phyloP scores from a whole-genome alignment of 2,113 vertebrate genomes.

The Emydocephalus ijimae region DNA sequence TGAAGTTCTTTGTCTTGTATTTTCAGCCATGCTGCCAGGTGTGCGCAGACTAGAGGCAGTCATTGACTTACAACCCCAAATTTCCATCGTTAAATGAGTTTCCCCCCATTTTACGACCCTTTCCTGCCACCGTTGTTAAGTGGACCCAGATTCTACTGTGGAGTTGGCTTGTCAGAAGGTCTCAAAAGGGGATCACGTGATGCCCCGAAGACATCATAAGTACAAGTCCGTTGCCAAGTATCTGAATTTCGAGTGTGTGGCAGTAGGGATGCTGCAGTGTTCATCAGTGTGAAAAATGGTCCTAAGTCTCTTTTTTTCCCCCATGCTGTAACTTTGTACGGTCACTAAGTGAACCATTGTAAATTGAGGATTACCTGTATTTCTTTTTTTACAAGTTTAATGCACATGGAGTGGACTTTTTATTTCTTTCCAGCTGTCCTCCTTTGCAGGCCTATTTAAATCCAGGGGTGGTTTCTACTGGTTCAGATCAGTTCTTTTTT shows the following conservation, averaged over 20 bases:
- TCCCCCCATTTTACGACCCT: neutral
- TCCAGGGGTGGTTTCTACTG: too few relatives aligned
- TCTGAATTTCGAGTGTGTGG: neutral
- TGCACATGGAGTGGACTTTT: too few relatives aligned
- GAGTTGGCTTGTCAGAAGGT: neutral
- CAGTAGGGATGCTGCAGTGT: neutral
- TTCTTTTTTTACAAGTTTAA: too few relatives aligned
- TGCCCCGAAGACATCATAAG: neutral
- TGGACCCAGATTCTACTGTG: fast-evolving
- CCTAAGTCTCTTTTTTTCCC: too few relatives aligned
- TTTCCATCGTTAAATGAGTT: neutral
- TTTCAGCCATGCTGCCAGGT: neutral
- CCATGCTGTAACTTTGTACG: too few relatives aligned
- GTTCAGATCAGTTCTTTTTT: too few relatives aligned
- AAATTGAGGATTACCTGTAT: too few relatives aligned
- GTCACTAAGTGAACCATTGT: too few relatives aligned
- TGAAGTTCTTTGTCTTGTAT: neutral
- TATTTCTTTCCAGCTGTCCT: too few relatives aligned
- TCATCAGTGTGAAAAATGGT: too few relatives aligned
- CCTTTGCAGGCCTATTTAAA: too few relatives aligned
- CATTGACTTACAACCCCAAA: neutral
- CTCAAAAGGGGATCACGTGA: neutral
- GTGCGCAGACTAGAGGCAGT: neutral
- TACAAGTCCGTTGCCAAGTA: neutral
- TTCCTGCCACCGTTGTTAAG: too few relatives aligned